Conservation (phyloP, 2,113 vertebrate species). For the Corythaixoides concolor region DNA sequence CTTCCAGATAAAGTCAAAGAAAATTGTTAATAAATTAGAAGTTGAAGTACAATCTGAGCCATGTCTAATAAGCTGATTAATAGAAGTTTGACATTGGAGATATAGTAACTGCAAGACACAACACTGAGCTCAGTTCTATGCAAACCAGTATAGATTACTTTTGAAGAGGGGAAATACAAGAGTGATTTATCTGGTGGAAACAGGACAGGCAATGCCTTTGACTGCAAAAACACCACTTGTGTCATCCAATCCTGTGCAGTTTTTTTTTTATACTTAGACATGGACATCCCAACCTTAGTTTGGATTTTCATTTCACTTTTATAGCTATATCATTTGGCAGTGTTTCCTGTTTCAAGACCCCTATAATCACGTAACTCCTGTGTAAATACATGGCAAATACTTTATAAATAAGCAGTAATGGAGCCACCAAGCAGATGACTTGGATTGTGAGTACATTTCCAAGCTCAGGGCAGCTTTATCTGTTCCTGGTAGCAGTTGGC, state of each 20-base stretch:
- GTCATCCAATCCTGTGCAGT: not conserved
- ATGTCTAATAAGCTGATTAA: slow-evolving; percentile 11
- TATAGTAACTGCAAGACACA: not conserved
- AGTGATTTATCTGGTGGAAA: slow-evolving; percentile 16
- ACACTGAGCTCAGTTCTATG: slow-evolving; percentile 17
- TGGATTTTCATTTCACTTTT: not conserved
- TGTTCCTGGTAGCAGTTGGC: not conserved
- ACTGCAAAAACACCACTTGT: not conserved
- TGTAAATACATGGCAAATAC: slow-evolving; percentile 19
- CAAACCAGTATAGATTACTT: not conserved
- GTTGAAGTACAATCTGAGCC: not conserved
- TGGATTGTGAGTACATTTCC: not conserved
- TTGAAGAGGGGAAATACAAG: not conserved
- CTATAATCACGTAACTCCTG: not conserved
- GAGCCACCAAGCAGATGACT: slow-evolving; percentile 30
- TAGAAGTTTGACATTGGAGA: not conserved
- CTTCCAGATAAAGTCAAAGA: slow-evolving; percentile 28
- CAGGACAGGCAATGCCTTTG: not conserved
- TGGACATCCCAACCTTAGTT: not conserved
- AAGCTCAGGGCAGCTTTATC: not conserved
- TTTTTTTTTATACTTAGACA: not conserved
- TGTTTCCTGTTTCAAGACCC: not conserved
- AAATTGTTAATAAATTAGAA: slow-evolving; percentile 44
- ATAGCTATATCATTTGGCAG: slow-evolving; percentile 2
- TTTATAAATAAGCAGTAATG: slow-evolving; percentile 35